These are phyloP conservation scores for Patiria pectinifera DNA, from an alignment of 53 echinoderm and acorn worm species.

Conservation along the genomic window DNA sequence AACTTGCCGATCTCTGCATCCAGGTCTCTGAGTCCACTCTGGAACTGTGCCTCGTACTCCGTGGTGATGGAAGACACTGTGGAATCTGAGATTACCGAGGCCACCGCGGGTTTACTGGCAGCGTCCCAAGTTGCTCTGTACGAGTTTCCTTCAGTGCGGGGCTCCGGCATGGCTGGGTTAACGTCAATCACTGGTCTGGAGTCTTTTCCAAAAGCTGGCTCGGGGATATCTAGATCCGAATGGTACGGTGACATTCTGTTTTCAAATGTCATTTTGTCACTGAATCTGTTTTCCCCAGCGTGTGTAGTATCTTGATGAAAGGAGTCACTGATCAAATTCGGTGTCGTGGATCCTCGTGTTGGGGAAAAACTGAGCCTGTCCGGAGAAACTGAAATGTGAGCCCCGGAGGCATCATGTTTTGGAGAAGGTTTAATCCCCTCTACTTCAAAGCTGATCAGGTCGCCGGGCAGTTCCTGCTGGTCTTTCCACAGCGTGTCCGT, in stretches of 20 bases:
- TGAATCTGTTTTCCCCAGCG: not conserved
- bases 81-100: slow-evolving; percentile 76
- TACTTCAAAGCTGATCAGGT: not conserved
- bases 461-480: slow-evolving; percentile 5
- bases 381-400: not conserved
- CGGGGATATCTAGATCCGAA: not conserved
- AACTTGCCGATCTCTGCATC: slow-evolving; percentile 85
- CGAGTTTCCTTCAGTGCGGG: not conserved
- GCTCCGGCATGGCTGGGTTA: not conserved
- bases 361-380: slow-evolving; percentile 1
- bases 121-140: not conserved
- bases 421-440: not conserved
- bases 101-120: not conserved
- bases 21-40: slow-evolving; percentile 80
- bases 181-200: not conserved
- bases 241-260: not conserved
- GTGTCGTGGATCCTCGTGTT: not conserved
- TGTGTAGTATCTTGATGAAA: not conserved
- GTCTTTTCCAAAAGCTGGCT: not conserved
- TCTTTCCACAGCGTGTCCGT: slow-evolving; percentile 46
- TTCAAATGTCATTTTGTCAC: not conserved
- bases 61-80: slow-evolving; percentile 87
- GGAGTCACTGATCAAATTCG: not conserved
- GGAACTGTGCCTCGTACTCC: slow-evolving; percentile 88
- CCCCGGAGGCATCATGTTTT: not conserved